Evolutionary conservation across 2,888 invertebrate species (phyloP), one percentile per base, ranked within the genome.

Genomic region (Epiblema foenella): DNA sequence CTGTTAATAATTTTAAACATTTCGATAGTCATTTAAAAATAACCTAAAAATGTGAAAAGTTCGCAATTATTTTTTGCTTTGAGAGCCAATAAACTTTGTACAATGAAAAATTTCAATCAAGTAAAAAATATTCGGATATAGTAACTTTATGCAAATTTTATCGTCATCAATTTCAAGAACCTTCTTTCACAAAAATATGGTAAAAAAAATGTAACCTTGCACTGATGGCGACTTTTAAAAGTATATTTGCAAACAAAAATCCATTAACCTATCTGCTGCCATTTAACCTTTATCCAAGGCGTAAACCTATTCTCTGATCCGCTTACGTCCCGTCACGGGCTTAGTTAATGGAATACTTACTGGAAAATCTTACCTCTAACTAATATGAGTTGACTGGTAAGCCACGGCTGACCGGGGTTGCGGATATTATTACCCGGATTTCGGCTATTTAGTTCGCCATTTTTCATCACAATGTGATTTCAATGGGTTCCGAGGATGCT

Each of bases 231-330:
- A n/a, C n/a, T n/a, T n/a, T n/a, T n/a, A n/a, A 49, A 29, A n/a
- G 9, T 42, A 7, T 60, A 20, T 54, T 57, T 60, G n/a, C 10
- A 62, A 42, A 73, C 62, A 74, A 76, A 75, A 76, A 77, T 78
- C 83, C 81, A 85, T 85, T 84, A 84, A 83, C 75, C 57, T 67
- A 39, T 70, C 37, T 77, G 76, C 73, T 76, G 78, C 78, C 81
- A 81, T 84, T 85, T 81, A 79, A 83, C 80, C 83, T 84, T 86
- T 84, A 85, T 84, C 83, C 75, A 77, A 79, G 77, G 81, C 83
- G 79, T 85, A 86, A 87, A 84, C 84, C 83, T 83, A 84, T 84
- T 84, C 81, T 81, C 79, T 85, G 83, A 86, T 87, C 86, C 85
- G 83, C 85, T 86, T 86, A 85, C 81, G 81, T 75, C 80, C 79